Evolutionary conservation across 2,888 invertebrate genomes (phyloP).

Genomic region (Plagiodera versicolora): DNA sequence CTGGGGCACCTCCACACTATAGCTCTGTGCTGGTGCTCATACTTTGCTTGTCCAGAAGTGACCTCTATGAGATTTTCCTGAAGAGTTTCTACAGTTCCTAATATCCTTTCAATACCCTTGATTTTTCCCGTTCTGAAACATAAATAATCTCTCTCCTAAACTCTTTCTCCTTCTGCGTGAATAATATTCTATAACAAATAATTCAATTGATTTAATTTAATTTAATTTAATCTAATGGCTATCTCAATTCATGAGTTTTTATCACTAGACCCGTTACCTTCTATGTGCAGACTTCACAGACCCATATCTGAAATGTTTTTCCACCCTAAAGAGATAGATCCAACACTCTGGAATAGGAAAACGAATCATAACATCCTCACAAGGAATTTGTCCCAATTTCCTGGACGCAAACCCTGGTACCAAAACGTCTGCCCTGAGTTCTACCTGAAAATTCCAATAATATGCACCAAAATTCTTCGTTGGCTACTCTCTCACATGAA

Average conservation of each 20-base stretch:
- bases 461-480: too few species aligned
- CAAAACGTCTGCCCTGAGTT: slow-evolving; percentile 91
- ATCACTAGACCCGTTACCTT: slow-evolving; percentile 49
- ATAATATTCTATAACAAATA: too few species aligned
- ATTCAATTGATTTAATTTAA: too few species aligned
- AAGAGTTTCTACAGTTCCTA: slow-evolving; percentile 87
- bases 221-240: too few species aligned
- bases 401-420: slow-evolving; percentile 97
- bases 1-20: slow-evolving; percentile 98
- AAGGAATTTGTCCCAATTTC: slow-evolving; percentile 93
- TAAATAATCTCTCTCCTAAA: too few species aligned
- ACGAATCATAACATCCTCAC: slow-evolving; percentile 94
- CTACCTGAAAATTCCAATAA: slow-evolving; percentile 75
- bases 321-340: slow-evolving; percentile 98
- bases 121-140: slow-evolving; percentile 76
- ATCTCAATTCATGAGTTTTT: not conserved
- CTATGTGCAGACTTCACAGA: slow-evolving; percentile 94
- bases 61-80: slow-evolving; percentile 94
- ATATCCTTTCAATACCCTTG: slow-evolving; percentile 88
- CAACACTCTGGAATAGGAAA: slow-evolving; percentile 99
- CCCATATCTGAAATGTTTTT: slow-evolving; percentile 96
- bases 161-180: too few species aligned
- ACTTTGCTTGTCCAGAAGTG: slow-evolving; percentile 96
- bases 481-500: too few species aligned
- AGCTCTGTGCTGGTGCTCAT: slow-evolving; percentile 96